These are phyloP conservation scores for Ailurus styani DNA, from an alignment of 2,113 vertebrate species.

Conservation along the genomic window DNA sequence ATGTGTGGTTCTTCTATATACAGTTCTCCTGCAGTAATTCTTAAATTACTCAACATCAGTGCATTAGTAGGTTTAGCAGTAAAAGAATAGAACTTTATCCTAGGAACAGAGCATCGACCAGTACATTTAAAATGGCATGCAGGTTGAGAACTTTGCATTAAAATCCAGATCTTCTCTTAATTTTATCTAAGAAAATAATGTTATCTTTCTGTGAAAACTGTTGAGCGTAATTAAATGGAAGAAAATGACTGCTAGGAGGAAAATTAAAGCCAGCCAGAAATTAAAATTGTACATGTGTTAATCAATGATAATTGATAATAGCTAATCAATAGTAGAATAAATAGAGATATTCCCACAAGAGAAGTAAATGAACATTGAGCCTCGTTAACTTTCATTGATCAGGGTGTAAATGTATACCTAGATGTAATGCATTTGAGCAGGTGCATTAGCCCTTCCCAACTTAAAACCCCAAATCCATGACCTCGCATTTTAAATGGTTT, in stretches of 20 bases:
- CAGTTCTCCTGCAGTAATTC: not conserved
- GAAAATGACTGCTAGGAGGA: not conserved
- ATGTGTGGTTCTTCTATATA: not conserved
- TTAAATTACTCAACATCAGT: not conserved
- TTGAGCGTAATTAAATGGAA: not conserved
- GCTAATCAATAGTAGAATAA: not conserved
- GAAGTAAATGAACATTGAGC: not conserved
- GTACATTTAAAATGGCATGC: not conserved
- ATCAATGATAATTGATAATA: not conserved
- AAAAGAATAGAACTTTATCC: not conserved
- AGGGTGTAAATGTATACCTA: not conserved
- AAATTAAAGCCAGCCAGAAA: not conserved
- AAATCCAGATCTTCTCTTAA: not conserved
- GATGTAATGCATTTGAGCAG: not conserved
- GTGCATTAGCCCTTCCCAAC: not conserved
- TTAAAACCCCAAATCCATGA: constrained; percentile 1
- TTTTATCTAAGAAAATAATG: not conserved
- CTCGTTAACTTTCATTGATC: constrained; percentile 36
- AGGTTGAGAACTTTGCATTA: not conserved
- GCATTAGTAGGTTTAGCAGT: not conserved
- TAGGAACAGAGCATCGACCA: not conserved
- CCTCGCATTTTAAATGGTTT: constrained; percentile 19
- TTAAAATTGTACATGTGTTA: not conserved
- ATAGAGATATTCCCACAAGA: not conserved
- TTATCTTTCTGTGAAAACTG: not conserved